Base-by-base conservation (phyloP, 2,888 invertebrate genomes). In the Nomada fucata region DNA sequence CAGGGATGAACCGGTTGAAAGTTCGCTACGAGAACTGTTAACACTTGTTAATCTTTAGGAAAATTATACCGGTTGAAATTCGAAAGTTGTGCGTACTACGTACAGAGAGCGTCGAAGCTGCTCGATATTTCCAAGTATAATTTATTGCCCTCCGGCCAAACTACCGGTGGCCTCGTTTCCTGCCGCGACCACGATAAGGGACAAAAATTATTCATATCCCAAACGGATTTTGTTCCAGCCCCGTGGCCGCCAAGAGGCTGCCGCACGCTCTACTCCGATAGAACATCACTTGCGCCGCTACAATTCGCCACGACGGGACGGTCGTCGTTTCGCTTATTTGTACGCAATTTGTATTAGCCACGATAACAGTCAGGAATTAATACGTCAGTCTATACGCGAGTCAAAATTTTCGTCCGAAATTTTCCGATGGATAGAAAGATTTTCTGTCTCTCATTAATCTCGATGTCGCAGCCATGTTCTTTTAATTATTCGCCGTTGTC, bases 181-280 rank as follows among this genome's bases (percentile, higher is more conserved):
- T 82, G 76, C 42, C 69, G 69, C 42, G 64, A 36, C 67, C 75
- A 75, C 79, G 86, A 86, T 88, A 88, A 86, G 82, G 74, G 83
- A 82, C 76, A 86, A 86, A 88, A 88, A 88, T 88, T 88, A 88
- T 86, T 88, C 86, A 88, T 88, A 85, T 88, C 83, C 87, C 75
- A 61, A 72, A 82, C 79, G 84, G 79, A 78, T 79, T 83, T 79
- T 74, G 81, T 86, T 82, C 63, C 63, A 60, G n/a, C 20, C 55
- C 26, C 42, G 20, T 42, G 36, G 36, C 23, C 72, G 55, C 29
- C 69, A 74, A 59, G 67, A 74, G 74, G 61, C 20, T 5, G 50
- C 2, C 23, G n/a, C 69, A 20, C 47, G 52, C 42, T 61, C 15
- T 13, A 47, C 52, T 20, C 20, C 57, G 52, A 11, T 65, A 60